These are phyloP conservation scores for Caenorhabditis sp. DNA, from an alignment of 2,888 invertebrate species.

Conservation along the genomic window DNA sequence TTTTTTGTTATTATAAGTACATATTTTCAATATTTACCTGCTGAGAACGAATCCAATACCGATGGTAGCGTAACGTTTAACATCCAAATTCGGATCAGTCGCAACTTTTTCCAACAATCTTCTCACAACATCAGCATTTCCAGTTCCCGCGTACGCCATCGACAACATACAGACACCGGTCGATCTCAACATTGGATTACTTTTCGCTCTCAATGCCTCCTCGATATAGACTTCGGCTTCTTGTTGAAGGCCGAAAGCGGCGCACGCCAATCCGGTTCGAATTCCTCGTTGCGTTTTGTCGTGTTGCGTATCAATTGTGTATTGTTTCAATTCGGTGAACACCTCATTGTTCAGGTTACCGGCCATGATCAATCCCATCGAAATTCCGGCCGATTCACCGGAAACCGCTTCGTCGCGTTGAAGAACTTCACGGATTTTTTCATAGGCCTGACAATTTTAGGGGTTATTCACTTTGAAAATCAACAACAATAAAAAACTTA, in stretches of 20 bases:
- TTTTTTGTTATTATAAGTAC: background rate
- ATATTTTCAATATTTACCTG: slow-evolving; percentile 74
- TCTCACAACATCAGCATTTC: slow-evolving; percentile 93
- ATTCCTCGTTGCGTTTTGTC: slow-evolving; percentile 97
- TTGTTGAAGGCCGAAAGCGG: slow-evolving; percentile 44
- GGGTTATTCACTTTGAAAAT: background rate
- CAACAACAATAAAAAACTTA: background rate
- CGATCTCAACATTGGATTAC: slow-evolving; percentile 73
- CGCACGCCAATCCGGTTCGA: slow-evolving; percentile 83
- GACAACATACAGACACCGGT: slow-evolving; percentile 98
- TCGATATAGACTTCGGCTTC: slow-evolving; percentile 93
- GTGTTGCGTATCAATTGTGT: slow-evolving; percentile 93
- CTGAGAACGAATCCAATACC: slow-evolving; percentile 97
- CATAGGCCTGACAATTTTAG: slow-evolving; percentile 83
- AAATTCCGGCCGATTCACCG: slow-evolving; percentile 97
- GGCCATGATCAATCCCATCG: slow-evolving; percentile 99
- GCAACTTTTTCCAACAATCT: slow-evolving; percentile 80
- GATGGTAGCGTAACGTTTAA: slow-evolving; percentile 95
- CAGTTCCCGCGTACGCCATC: slow-evolving; percentile 82
- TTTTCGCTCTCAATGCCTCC: slow-evolving; percentile 76
- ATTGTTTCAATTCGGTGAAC: slow-evolving; percentile 74
- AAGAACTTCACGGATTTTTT: slow-evolving; percentile 92
- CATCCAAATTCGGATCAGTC: slow-evolving; percentile 98
- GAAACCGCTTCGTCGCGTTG: slow-evolving; percentile 99
- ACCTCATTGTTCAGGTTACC: slow-evolving; percentile 87